Base-by-base conservation (phyloP, 2,888 invertebrate genomes). In the Heteropelma amictum region DNA sequence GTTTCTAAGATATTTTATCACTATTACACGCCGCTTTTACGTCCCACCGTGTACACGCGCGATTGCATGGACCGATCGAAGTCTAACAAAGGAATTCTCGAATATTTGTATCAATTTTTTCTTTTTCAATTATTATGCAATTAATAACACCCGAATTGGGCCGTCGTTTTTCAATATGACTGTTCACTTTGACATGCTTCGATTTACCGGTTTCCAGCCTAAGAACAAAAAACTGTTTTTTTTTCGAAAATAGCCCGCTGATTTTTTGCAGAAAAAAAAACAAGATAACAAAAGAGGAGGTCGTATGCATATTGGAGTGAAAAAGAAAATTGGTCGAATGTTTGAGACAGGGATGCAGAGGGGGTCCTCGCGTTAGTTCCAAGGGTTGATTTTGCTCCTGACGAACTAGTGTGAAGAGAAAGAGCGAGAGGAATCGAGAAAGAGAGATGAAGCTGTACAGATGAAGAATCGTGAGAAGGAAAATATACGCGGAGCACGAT, bases 1-100 rank as follows among this genome's bases (percentile, higher is more conserved):
- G 83, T 81, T 82, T 74, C 76, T 76, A 56, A 76, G 58, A 68
- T 51, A 78, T 78, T 81, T 83, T 80, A 81, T 79, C 79, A 77
- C 79, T 77, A 64, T 47, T n/a, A 49, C 23, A 33, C 53, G 45
- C 51, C 40, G 7, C 38, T 21, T 6, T 28, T 23, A 61, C 30
- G 28, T 49, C 3, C n/a, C 6, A n/a, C 19, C 6, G 3, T 35
- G 5, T 23, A 21, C 19, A 35, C 21, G 12, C 10, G 19, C 19
- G n/a, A n/a, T n/a, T n/a, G n/a, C n/a, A n/a, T n/a, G n/a, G n/a
- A n/a, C n/a, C n/a, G n/a, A n/a, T n/a, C n/a, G n/a, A n/a, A n/a
- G n/a, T n/a, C n/a, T n/a, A n/a, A n/a, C n/a, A n/a, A n/a, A n/a
- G n/a, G n/a, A n/a, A n/a, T n/a, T n/a, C n/a, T n/a, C n/a, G n/a